phyloP scores from a whole-genome alignment of 1,140 invertebrate genomes.

The Drosophila azteca region DNA sequence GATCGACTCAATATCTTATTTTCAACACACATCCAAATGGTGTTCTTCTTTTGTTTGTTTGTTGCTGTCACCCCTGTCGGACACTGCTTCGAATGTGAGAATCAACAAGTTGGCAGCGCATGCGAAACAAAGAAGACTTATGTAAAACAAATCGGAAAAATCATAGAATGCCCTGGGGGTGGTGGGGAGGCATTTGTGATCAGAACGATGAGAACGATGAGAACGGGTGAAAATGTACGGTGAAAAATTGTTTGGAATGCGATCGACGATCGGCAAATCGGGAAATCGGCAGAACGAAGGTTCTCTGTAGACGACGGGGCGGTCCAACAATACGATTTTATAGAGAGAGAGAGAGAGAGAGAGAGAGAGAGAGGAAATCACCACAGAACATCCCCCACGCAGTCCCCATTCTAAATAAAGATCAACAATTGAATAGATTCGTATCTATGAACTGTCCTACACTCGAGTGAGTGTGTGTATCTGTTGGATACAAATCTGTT shows the following conservation, averaged over 20 bases:
- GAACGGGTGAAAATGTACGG: slow-evolving; percentile 17
- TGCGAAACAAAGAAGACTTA: background rate
- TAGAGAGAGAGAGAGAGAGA: slow-evolving; percentile 42
- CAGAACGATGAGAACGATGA: too few relatives aligned
- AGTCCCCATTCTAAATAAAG: slow-evolving; percentile 47
- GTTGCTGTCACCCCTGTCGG: slow-evolving; percentile 42
- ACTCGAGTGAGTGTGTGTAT: slow-evolving; percentile 1
- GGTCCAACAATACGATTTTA: slow-evolving; percentile 33
- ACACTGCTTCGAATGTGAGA: slow-evolving; percentile 54
- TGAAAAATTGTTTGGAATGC: slow-evolving; percentile 34
- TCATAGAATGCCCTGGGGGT: too few relatives aligned
- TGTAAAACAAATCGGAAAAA: background rate
- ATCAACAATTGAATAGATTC: slow-evolving; percentile 51
- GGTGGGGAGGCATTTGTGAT: too few relatives aligned
- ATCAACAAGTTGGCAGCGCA: slow-evolving; percentile 62
- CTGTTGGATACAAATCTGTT: too few relatives aligned
- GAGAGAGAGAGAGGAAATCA: slow-evolving; percentile 40
- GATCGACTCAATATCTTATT: too few relatives aligned
- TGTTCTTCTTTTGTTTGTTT: background rate
- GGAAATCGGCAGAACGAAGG: slow-evolving; percentile 1
- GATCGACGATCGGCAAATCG: background rate
- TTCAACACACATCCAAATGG: too few relatives aligned
- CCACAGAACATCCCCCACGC: slow-evolving; percentile 12
- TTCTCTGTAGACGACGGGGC: slow-evolving; percentile 16
- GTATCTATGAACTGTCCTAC: slow-evolving; percentile 47